Base-by-base conservation (phyloP, 2,888 invertebrate species). In the Drosophila paramelanica region DNA sequence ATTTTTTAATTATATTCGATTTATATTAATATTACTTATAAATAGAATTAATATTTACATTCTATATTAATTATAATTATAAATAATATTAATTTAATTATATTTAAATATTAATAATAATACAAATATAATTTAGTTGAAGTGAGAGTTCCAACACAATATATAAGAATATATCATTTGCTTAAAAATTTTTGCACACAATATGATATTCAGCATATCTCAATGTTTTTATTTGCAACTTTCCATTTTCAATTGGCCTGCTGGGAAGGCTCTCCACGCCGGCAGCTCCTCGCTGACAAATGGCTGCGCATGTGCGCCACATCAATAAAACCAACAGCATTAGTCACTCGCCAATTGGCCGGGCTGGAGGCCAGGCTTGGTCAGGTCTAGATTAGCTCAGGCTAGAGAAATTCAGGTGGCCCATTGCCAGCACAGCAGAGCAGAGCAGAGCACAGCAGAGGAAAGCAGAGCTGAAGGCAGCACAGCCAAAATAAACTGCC, bases 271-370 rank as follows among this genome's bases (percentile, higher is more conserved):
- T 39, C 50, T 38, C 46, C 10, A 39, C 17, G 55, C 62, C 51
- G 53, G 59, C 57, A 62, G 56, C 42, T 68, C 61, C 62, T 61
- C 53, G 49, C 61, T 71, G 76, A 84, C 58, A 82, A 87, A 82
- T 80, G 58, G 61, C 58, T 47, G 76, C 71, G 75, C 87, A 79
- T 85, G 79, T 79, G 90, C 85, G 47, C 70, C 58, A 76, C 78
- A 86, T 88, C 79, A 74, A 84, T 90, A 89, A 88, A 75, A 81
- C 56, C 86, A 79, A 79, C 80, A 74, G 80, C 86, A 89, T 89
- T 89, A 84, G 84, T 89, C 90, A 90, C 74, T 67, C 61, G 61
- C 39, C 69, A 75, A 73, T 86, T 84, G 73, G 73, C 62, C 59
- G 56, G 56, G 67, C 71, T 51, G 47, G 51, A 50, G 72, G 50